Evolutionary conservation across 1,140 invertebrate species (phyloP).

Genomic region (Panulirus ornatus): DNA sequence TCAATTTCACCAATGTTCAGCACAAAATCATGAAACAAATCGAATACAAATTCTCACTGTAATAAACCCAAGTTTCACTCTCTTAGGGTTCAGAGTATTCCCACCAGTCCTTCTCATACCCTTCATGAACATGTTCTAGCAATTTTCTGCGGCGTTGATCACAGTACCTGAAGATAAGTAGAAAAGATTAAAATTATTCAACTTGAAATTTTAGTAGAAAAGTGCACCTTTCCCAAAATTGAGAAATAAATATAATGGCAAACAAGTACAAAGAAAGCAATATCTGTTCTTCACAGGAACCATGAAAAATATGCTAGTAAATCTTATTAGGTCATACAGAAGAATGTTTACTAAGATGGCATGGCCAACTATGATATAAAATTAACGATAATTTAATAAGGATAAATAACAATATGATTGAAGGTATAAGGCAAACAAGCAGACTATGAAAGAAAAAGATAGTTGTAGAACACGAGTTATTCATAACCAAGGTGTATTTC

Average conservation of each 20-base stretch:
- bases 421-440: no score
- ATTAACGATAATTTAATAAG: no score
- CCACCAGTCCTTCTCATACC: slow-evolving; percentile 99
- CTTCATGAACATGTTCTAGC: slow-evolving; percentile 97
- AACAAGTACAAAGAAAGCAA: not conserved
- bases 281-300: not conserved
- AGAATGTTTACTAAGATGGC: no score
- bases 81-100: slow-evolving; percentile 83
- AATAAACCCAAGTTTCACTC: not conserved
- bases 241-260: not conserved
- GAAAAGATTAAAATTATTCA: not conserved
- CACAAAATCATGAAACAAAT: not conserved
- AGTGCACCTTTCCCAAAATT: not conserved
- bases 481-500: no score
- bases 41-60: not conserved
- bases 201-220: not conserved
- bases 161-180: slow-evolving; percentile 89
- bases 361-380: no score
- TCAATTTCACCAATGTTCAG: not conserved
- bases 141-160: slow-evolving; percentile 96
- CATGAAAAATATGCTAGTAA: no score
- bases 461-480: no score
- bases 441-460: no score
- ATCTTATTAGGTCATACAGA: no score
- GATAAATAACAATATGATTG: no score